Percentiles rank a stretch among this genome's conserved stretches.
phyloP scores from a whole-genome alignment of 1,140 invertebrate genomes.

The Drosophila lacertosa region DNA sequence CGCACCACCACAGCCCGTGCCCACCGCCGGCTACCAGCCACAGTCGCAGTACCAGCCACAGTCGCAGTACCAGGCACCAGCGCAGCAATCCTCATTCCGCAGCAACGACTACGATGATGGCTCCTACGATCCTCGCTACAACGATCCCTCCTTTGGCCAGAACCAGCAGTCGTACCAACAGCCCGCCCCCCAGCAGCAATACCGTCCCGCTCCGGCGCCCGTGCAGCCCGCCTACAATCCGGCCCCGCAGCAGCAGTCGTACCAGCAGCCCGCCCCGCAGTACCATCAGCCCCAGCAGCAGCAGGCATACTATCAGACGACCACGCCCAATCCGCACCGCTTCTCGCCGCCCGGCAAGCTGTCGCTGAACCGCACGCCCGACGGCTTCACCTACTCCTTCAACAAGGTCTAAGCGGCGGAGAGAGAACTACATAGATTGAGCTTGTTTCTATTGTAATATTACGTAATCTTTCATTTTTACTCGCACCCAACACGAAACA shows the following conservation, averaged over 20 bases:
- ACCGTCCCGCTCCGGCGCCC: constrained; percentile 74
- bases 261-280: constrained; percentile 81
- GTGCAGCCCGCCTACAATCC: constrained; percentile 84
- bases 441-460: constrained; percentile 52
- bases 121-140: constrained; percentile 85
- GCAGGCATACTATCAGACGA: constrained; percentile 85
- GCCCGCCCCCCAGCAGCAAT: constrained; percentile 75
- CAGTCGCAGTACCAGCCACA: constrained; percentile 84
- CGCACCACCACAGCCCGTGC: constrained; percentile 85
- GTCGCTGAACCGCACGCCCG: constrained; percentile 91
- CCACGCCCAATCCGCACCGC: constrained; percentile 88
- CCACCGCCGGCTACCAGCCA: constrained; percentile 85
- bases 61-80: constrained; percentile 75
- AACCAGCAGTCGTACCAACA: constrained; percentile 75
- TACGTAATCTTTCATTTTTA: constrained; percentile 34
- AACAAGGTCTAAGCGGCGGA: constrained; percentile 85
- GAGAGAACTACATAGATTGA: constrained; percentile 66
- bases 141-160: constrained; percentile 80
- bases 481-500: constrained; percentile 22
- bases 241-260: constrained; percentile 82
- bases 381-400: constrained; percentile 93
- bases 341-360: constrained; percentile 93
- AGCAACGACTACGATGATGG: constrained; percentile 86
- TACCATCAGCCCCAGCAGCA: constrained; percentile 83
- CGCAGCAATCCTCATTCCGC: constrained; percentile 74